Base-by-base conservation (phyloP, 2,888 invertebrate genomes). In the Xestoiulus laeticollis region DNA sequence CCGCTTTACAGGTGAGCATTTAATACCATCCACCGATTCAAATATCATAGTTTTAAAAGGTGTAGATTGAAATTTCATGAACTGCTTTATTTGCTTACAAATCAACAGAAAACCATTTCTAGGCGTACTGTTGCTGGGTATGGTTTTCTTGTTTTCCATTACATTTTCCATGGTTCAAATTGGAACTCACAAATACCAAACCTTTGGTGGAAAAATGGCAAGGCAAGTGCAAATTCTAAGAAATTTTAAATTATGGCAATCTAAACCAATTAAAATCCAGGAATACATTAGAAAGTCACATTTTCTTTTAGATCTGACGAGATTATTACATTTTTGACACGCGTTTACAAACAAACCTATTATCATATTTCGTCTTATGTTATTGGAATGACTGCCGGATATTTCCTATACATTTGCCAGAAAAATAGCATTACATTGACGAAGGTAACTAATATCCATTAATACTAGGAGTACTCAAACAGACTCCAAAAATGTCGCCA, bases 1-100 rank as follows among this genome's bases (percentile, higher is more conserved):
- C 33, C 84, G 22, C 38, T 84, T 26, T 84, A 84, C 38, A 84
- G 19, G 84, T 84, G 19, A 83, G 83, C 14, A n/a, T 83, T 2
- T 83, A 1, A n/a, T 22, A 22, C 59, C n/a, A 59, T 19, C 59
- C 8, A 4, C 12, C 38, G 16, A 48, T 48, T 8, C 4, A 8
- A 48, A 48, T 48, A 2, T 2, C 48, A 59, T 4, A 53, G n/a
- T 48, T 19, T 48, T 19, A 48, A 48, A 48, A n/a, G n/a, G n/a
- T 1, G 48, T 14, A 48, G 19, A 19, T 14, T 12, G 1, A 48
- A 10, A 14, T 48, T 48, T 19, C 16, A 48, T 14, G 16, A 48
- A 48, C 14, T 16, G n/a, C 8, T n/a, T n/a, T 59, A 0, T 16
- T 59, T 59, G 5, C 19, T n/a, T 59, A n/a, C 48, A 1, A 38